Base-by-base conservation (phyloP, 2,888 invertebrate genomes). In the Lycophotia porphyrea region DNA sequence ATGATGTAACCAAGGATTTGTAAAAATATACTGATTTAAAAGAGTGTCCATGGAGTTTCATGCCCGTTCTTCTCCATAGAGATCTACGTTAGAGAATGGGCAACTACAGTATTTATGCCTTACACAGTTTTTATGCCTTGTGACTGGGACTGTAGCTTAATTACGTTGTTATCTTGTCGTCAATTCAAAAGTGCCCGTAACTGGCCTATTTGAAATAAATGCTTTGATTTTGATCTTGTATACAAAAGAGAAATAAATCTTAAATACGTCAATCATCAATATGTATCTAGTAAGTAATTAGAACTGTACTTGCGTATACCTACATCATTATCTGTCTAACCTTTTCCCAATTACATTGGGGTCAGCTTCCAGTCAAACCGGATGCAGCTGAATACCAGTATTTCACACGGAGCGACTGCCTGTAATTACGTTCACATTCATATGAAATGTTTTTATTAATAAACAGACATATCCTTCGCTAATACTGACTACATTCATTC, bases 401-500 rank as follows among this genome's bases (percentile, higher is more conserved):
- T 39, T 39, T 39, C 15, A 39, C 63, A 63, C 18, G n/a, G n/a
- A 39, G 39, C 63, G n/a, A n/a, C 63, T 8, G 31, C 36, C 34
- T 15, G 31, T 47, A 69, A 71, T 58, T 66, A 79, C 63, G 65
- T 52, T 55, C 39, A 67, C 42, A 81, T 77, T 80, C 63, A 68
- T 13, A 66, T 31, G 31, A 31, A 68, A 34, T 39, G 34, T 47
- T 52, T 49, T 27, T 52, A 36, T 76, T 61, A 71, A 52, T 80
- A 64, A 52, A 80, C 81, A 75, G 31, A 68, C 27, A n/a, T 39
- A 81, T 75, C 81, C 76, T 84, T 68, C 67, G 49, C 11, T 7
- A 34, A 42, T 31, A 76, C 81, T n/a, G 61, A 44, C 49, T 69
- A 36, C 81, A 74, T 74, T 74, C 84, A 81, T 84, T 84, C 70